These are phyloP conservation scores for Eupithecia tripunctaria DNA, from an alignment of 2,888 invertebrate species.

Conservation along the genomic window DNA sequence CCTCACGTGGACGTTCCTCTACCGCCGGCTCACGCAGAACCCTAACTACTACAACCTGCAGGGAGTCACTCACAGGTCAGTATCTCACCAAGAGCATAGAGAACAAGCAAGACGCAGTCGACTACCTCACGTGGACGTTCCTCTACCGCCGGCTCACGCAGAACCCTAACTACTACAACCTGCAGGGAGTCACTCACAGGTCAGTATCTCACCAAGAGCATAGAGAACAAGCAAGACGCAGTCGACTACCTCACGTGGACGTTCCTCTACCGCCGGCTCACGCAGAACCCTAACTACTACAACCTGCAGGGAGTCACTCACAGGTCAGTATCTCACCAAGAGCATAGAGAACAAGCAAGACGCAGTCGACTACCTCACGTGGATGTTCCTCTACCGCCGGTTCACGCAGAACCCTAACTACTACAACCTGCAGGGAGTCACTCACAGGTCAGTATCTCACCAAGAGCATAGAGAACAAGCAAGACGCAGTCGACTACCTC, in stretches of 20 bases:
- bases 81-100: constrained; percentile 97
- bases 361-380: constrained; percentile 99
- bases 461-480: constrained; percentile 99
- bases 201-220: constrained; percentile 99
- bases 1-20: constrained; percentile 99
- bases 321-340: too few species aligned
- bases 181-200: too few species aligned
- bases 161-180: constrained; percentile 99
- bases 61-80: constrained; percentile 93
- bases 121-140: constrained; percentile 99
- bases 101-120: constrained; percentile 98
- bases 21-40: constrained; percentile 98
- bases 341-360: constrained; percentile 99
- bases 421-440: constrained; percentile 98
- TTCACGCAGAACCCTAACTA: constrained; percentile 99
- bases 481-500: constrained; percentile 99
- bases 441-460: too few species aligned
- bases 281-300: constrained; percentile 99
- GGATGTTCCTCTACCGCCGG: constrained; percentile 98
- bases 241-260: constrained; percentile 99
- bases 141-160: constrained; percentile 98
- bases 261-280: constrained; percentile 97
- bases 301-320: constrained; percentile 98
- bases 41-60: constrained; percentile 99
- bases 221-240: constrained; percentile 99